Percentiles rank a stretch among this genome's conserved stretches.
phyloP scores from a whole-genome alignment of 2,888 invertebrate genomes.

The Seira musarum region DNA sequence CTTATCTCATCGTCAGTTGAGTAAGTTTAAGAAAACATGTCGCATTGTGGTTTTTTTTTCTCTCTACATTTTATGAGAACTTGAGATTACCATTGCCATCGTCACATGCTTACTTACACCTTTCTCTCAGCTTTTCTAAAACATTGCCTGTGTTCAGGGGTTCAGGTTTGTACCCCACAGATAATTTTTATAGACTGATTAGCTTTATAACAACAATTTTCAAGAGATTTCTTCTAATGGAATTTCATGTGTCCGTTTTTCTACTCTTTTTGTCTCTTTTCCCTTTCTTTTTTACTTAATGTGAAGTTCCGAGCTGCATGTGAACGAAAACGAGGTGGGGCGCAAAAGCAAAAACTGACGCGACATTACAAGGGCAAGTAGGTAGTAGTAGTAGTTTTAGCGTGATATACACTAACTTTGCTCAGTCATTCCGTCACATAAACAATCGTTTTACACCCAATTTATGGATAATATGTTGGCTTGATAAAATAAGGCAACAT shows the following conservation, averaged over 20 bases:
- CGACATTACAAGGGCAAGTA: no score
- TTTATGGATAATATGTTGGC: not conserved
- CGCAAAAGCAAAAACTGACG: no score
- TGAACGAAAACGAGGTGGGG: no score
- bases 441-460: not conserved
- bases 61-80: not conserved
- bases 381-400: no score
- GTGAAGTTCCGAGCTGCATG: no score
- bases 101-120: conserved; percentile 2
- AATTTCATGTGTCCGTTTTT: conserved; percentile 18
- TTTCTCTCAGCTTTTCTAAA: not conserved
- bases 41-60: not conserved
- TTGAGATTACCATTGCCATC: not conserved
- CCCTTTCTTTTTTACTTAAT: no score
- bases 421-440: not conserved
- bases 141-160: not conserved
- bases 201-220: conserved; percentile 27
- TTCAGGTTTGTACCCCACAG: conserved; percentile 29
- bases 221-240: conserved; percentile 17
- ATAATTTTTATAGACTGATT: conserved; percentile 22
- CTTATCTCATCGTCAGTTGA: not conserved
- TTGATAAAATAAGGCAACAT: not conserved
- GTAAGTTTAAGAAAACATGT: not conserved
- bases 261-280: not conserved
- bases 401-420: no score